Base-by-base conservation (phyloP, 2,888 invertebrate genomes). In the Melanargia galathea region DNA sequence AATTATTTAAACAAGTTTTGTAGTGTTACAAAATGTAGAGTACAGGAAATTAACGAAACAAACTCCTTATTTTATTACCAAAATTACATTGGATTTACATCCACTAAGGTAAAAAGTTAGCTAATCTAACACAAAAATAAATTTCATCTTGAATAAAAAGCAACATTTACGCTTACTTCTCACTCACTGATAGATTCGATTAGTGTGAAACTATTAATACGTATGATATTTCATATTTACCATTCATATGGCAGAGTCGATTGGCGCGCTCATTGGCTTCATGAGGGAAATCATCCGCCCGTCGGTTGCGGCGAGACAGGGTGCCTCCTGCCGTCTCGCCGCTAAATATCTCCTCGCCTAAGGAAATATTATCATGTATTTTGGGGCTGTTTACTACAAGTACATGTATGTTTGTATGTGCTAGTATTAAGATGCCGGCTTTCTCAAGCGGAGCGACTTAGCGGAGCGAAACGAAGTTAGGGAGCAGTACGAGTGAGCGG, bases 311-410 rank as follows among this genome's bases (percentile, higher is more conserved):
- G 26, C 86, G 85, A 18, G 86, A 82, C 59, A 88, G 72, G 22
- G 88, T 90, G 35, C 85, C 82, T 10, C 81, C 77, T 26, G 75
- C 80, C 5, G 81, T 71, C 49, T 89, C 89, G 20, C 77, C 80
- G 61, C 70, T 83, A 70, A 89, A 92, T 67, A 90, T 81, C 74
- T 92, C 92, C 72, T 92, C 92, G 74, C 89, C 92, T 92, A 66
- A 22, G 38, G 58, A 58, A 56, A 66, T 57, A 46, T 55, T 57
- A 30, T 26, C 13, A 20, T 35, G 20, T 52, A 52, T 13, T 35
- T 5, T 20, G 11, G n/a, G 51, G 33, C 4, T 30, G 16, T 10
- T 49, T 51, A 49, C 16, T 26, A 26, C 7, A 7, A 26, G 22
- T 26, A 51, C n/a, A 10, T n/a, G 24, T 24, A 24, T n/a, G n/a